These are phyloP conservation scores for Sturnus vulgaris DNA, from an alignment of 2,113 vertebrate species.

Conservation along the genomic window DNA sequence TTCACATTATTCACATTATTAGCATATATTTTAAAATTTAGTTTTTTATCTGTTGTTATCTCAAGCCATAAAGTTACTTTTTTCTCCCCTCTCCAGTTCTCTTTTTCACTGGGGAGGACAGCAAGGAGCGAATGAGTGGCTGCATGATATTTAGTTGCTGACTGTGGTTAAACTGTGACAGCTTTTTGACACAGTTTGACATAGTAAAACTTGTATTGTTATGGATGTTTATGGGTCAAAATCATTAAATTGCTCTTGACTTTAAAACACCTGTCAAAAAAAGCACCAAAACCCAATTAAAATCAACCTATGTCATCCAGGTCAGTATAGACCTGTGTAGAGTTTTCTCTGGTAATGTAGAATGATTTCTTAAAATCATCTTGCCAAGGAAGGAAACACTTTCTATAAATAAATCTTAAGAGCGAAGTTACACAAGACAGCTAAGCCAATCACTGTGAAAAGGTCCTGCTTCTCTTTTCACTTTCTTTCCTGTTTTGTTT, in stretches of 20 bases:
- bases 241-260: not conserved
- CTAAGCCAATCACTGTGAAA: not conserved
- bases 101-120: not conserved
- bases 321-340: not conserved
- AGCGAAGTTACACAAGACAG: not conserved
- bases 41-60: not conserved
- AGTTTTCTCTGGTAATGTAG: not conserved
- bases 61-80: not conserved
- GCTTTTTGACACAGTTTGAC: not conserved
- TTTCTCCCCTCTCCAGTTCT: not conserved
- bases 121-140: not conserved
- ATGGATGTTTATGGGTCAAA: not conserved
- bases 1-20: no score
- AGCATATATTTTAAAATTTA: not conserved
- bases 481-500: not conserved
- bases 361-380: not conserved
- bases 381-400: not conserved
- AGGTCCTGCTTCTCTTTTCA: not conserved
- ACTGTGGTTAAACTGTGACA: not conserved
- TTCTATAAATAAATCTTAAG: not conserved
- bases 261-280: not conserved
- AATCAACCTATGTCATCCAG: not conserved
- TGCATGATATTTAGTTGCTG: not conserved
- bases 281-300: not conserved
- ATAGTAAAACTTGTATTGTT: not conserved